Percentiles rank a stretch among this genome's conserved stretches.
Conservation (phyloP, 1,140 invertebrate genomes). For the Drosophila mauritiana region DNA sequence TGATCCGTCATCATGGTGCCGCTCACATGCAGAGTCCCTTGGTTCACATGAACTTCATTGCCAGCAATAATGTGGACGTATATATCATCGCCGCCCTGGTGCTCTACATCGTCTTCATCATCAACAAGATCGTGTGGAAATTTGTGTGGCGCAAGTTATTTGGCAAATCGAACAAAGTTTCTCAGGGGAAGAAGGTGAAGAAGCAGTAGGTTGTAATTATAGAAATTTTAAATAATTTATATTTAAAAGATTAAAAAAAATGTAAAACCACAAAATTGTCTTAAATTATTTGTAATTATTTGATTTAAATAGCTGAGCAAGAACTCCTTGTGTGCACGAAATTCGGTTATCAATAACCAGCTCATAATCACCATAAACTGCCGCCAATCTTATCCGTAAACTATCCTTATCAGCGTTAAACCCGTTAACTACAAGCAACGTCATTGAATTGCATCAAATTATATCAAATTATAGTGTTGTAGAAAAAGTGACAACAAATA, state of each 20-base stretch:
- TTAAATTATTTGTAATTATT: slow-evolving; percentile 55
- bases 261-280: background rate
- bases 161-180: slow-evolving; percentile 41
- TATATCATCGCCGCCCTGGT: slow-evolving; percentile 32
- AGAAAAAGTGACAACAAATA: background rate
- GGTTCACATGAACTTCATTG: slow-evolving; percentile 66
- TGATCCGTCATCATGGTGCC: slow-evolving; percentile 85
- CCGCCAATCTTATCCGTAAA: background rate
- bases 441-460: background rate
- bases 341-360: background rate
- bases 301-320: background rate
- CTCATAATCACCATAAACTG: background rate
- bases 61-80: slow-evolving; percentile 63
- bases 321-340: background rate
- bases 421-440: background rate
- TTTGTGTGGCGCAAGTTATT: slow-evolving; percentile 54
- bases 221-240: slow-evolving; percentile 1
- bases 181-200: slow-evolving; percentile 59
- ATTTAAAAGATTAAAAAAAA: background rate
- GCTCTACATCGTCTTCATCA: slow-evolving; percentile 33
- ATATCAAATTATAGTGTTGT: background rate
- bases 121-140: slow-evolving; percentile 53
- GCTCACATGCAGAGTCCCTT: slow-evolving; percentile 84
- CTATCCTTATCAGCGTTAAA: background rate
- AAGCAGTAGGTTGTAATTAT: slow-evolving; percentile 49